Evolutionary conservation across 2,888 invertebrate genomes (phyloP), one percentile per base, ranked within the genome.

Genomic region (Melinopterus prodromus): DNA sequence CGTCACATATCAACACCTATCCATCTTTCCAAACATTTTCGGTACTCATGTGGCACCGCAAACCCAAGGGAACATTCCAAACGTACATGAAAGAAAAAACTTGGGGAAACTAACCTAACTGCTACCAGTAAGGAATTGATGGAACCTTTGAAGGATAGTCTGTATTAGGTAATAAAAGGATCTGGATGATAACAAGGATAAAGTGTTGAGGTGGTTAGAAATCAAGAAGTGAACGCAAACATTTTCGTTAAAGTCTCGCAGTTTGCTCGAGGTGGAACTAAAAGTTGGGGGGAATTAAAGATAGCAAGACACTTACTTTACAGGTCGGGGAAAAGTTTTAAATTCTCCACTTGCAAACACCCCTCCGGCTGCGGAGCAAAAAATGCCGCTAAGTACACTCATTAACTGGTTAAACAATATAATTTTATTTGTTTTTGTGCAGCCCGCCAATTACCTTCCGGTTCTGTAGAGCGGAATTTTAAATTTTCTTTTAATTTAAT

Each of bases 401-500:
- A 74, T 74, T 74, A 74, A 74, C 74, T 74, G 35, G 74, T 74
- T 74, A 74, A 74, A 74, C 36, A 74, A 74, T 74, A 74, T 74
- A 74, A 74, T 74, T 74, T 74, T 74, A 74, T 74, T 74, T 35
- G 74, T 74, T 74, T 53, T 74, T 74, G 74, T 37, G 74, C 74
- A 74, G 37, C 36, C 36, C 9, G 36, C 37, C 74, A 74, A 74
- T 74, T 74, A 74, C 74, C 36, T 74, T 74, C 37, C 35, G 15
- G 35, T 74, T 37, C 37, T 37, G 74, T 16, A 35, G 74, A 35
- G n/a, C n/a, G 36, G 74, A 26, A 74, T 74, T 74, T 74, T 35
- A 74, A 74, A 74, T 74, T 74, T 74, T 74, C 74, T 53, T 4
- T 53, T 53, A 53, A 53, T 9, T 53, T 53, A 53, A 53, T 53